These are phyloP conservation scores for Sarcophaga caerulescens DNA, from an alignment of 2,888 invertebrate species.

Conservation along the genomic window DNA sequence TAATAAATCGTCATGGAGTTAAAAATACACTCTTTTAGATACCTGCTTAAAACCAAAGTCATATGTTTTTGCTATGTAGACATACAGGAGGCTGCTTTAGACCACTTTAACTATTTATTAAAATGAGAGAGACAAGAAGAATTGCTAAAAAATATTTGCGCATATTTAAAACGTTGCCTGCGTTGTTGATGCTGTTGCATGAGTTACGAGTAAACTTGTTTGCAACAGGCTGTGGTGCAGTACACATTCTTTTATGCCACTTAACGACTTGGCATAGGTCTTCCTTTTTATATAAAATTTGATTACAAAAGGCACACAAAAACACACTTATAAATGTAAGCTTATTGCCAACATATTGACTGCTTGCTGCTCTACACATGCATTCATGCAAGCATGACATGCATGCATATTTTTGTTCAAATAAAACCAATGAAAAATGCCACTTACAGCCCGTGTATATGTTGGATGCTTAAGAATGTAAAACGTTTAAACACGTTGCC, in stretches of 20 bases:
- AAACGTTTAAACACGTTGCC: conserved; percentile 23
- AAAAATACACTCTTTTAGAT: background rate
- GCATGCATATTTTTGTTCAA: conserved; percentile 13
- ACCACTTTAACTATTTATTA: conserved; percentile 36
- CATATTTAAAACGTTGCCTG: conserved; percentile 3
- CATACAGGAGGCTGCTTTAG: conserved; percentile 62
- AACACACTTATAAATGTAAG: background rate
- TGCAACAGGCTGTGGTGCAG: background rate
- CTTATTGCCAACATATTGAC: background rate
- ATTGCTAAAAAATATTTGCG: conserved; percentile 10
- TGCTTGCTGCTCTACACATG: background rate
- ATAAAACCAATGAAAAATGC: background rate
- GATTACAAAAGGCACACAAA: background rate
- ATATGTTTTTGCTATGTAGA: conserved; percentile 48
- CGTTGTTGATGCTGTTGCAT: conserved; percentile 11
- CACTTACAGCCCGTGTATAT: background rate
- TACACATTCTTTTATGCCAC: background rate
- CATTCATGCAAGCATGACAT: conserved; percentile 27
- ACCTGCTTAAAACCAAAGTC: background rate
- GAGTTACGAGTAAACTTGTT: conserved; percentile 41
- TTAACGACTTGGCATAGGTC: background rate
- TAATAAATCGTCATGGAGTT: no score
- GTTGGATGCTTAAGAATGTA: conserved; percentile 25
- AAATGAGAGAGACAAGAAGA: conserved; percentile 26
- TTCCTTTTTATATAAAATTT: conserved; percentile 9